Conservation (phyloP, 2,797 vertebrate genomes). For the Lophotriccus pileatus region DNA sequence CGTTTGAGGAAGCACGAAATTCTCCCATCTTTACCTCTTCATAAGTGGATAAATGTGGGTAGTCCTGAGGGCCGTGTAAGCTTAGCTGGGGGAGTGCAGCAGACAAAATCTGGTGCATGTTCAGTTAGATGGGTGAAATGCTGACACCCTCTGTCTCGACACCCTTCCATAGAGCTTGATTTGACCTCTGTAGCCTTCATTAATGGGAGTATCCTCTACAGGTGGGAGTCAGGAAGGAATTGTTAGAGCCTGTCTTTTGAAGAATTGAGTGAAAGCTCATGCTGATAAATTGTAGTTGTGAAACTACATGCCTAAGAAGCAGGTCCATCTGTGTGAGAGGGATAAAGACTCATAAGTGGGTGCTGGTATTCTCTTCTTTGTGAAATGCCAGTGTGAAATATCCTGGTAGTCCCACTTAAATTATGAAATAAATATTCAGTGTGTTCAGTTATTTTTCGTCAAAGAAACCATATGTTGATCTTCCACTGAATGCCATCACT, state of each 20-base stretch:
- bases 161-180: background rate
- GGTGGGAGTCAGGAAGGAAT: background rate
- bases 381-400: background rate
- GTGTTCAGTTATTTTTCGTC: constrained; percentile 6
- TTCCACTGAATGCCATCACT: constrained; percentile 21
- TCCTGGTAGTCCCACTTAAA: constrained; percentile 11
- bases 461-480: constrained; percentile 39
- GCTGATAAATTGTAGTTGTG: background rate
- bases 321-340: background rate
- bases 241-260: background rate
- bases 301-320: background rate
- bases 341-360: background rate
- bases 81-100: background rate
- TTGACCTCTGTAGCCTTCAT: background rate
- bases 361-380: background rate
- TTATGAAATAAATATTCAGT: background rate
- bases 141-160: background rate
- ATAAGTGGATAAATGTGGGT: background rate
- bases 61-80: background rate
- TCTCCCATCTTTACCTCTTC: background rate
- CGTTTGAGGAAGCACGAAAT: background rate
- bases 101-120: background rate
- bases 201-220: background rate
- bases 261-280: background rate
- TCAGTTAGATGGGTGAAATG: background rate